A percentile compares a stretch with the other conserved stretches of the same genome.
Conservation (phyloP, 2,888 invertebrate species). For the Elmis aenea region DNA sequence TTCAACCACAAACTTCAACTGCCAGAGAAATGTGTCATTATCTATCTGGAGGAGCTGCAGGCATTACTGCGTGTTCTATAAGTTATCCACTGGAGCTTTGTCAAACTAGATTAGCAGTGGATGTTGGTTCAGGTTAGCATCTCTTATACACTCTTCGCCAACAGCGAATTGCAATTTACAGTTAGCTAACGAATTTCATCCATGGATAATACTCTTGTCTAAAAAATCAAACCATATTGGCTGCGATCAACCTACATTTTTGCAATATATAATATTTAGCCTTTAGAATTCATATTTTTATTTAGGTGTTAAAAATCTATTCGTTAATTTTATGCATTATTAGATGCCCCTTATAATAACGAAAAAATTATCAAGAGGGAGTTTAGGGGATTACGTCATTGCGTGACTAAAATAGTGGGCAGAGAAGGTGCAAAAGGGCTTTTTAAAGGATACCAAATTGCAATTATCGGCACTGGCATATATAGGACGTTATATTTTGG, state of each 20-base stretch:
- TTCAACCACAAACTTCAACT: background rate
- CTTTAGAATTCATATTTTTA: too few relatives aligned
- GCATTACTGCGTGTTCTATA: conserved; percentile 10
- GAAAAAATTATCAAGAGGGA: conserved; percentile 14
- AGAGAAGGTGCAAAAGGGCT: conserved; percentile 16
- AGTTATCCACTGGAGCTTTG: conserved; percentile 25
- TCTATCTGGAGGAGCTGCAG: conserved; percentile 19
- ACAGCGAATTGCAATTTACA: too few relatives aligned
- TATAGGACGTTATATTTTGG: conserved; percentile 21
- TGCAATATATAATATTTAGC: too few relatives aligned
- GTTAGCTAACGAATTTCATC: too few relatives aligned
- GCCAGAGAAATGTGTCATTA: background rate
- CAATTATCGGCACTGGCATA: conserved; percentile 11
- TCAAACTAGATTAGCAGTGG: conserved; percentile 19
- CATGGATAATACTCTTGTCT: too few relatives aligned
- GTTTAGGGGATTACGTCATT: conserved; percentile 16
- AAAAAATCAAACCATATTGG: background rate
- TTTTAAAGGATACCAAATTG: conserved; percentile 15
- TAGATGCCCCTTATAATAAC: too few relatives aligned
- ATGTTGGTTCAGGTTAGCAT: conserved; percentile 20
- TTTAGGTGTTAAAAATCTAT: too few relatives aligned
- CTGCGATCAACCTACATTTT: background rate
- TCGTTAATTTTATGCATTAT: background rate
- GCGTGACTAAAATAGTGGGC: conserved; percentile 7
- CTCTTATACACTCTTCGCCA: too few relatives aligned